A percentile compares a stretch with the other conserved stretches of the same genome.
Evolutionary conservation across 2,797 vertebrate species (phyloP).

Genomic region (Mormyrops boulengeri): DNA sequence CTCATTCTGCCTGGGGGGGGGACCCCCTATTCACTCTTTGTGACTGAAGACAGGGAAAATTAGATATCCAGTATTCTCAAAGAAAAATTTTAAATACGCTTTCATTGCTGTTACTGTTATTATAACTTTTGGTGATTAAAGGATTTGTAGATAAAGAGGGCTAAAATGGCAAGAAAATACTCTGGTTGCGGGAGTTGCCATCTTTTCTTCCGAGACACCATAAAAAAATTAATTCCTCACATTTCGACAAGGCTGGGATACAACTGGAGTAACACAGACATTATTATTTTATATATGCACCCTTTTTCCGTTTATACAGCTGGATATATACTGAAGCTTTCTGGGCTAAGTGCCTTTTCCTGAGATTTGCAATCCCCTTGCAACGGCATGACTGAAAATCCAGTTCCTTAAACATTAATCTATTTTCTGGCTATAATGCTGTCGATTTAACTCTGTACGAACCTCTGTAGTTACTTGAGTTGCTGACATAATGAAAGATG

Average conservation of each 20-base stretch:
- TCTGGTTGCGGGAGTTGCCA: neutral
- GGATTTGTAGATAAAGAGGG: neutral
- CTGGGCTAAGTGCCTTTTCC: neutral
- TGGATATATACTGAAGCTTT: neutral
- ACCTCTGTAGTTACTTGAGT: neutral
- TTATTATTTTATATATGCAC: neutral
- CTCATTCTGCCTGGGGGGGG: neutral
- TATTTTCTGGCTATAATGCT: neutral
- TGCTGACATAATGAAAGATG: conserved; percentile 1
- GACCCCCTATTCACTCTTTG: neutral
- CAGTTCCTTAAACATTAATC: neutral
- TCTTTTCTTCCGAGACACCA: neutral
- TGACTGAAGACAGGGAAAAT: neutral
- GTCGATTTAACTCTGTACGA: neutral
- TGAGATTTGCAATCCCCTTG: neutral
- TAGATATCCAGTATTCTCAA: neutral
- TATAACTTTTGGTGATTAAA: neutral
- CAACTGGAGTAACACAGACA: neutral
- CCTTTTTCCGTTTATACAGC: neutral
- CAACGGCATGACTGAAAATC: neutral
- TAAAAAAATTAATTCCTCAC: neutral
- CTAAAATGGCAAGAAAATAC: neutral
- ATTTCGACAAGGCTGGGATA: neutral
- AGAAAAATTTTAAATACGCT: neutral
- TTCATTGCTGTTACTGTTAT: neutral